Evolutionary conservation across 1,140 invertebrate species (phyloP).

Genomic region (Ridgeia piscesae): DNA sequence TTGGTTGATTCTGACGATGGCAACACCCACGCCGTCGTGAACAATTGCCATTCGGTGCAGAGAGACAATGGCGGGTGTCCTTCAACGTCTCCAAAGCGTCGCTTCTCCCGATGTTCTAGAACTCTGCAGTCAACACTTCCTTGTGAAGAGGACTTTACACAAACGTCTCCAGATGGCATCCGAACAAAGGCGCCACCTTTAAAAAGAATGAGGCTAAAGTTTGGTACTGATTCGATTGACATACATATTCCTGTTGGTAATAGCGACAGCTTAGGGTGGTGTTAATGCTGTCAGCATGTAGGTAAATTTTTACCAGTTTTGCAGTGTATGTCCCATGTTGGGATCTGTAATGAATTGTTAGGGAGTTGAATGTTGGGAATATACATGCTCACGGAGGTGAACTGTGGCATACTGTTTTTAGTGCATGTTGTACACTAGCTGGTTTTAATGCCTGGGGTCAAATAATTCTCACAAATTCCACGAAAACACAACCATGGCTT

Average conservation of each 20-base stretch:
- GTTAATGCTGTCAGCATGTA: neutral
- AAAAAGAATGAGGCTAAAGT: neutral
- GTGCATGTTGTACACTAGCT: neutral
- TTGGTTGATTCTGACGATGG: neutral
- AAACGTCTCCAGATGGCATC: neutral
- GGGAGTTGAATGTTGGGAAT: neutral
- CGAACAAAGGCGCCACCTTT: neutral
- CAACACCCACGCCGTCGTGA: neutral
- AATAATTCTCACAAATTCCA: neutral
- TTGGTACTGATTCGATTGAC: neutral
- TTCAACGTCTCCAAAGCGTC: neutral
- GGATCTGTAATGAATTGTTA: conserved; percentile 1
- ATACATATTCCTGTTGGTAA: neutral
- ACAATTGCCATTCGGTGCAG: neutral
- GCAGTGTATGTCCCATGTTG: neutral
- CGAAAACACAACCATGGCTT: neutral
- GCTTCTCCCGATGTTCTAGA: neutral
- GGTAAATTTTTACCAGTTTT: neutral
- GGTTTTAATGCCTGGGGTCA: neutral
- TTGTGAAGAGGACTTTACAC: neutral
- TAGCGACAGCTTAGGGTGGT: neutral
- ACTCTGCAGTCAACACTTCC: neutral
- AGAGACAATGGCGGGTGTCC: neutral
- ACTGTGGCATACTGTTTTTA: neutral
- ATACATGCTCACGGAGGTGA: neutral